Conservation (phyloP, 2,888 invertebrate species). For the Macaria liturata region DNA sequence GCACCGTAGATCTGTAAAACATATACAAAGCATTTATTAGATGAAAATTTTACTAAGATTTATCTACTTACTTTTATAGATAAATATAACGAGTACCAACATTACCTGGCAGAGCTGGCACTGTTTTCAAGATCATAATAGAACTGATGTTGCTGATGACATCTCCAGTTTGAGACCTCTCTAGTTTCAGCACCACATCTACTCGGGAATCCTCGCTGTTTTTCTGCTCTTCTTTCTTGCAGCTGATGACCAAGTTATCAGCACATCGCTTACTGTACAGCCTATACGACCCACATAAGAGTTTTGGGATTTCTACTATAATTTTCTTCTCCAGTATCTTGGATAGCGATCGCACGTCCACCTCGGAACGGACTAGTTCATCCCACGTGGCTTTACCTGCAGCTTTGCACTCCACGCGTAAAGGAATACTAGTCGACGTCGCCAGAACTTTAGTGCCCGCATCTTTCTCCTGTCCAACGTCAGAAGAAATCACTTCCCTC, state of each 20-base stretch:
- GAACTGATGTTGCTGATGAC: slow-evolving; percentile 63
- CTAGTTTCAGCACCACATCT: slow-evolving; percentile 60
- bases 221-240: slow-evolving; percentile 46
- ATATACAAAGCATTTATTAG: too few species aligned
- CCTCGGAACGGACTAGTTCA: slow-evolving; percentile 66
- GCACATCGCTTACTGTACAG: slow-evolving; percentile 55
- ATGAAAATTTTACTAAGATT: too few species aligned
- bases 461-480: slow-evolving; percentile 30
- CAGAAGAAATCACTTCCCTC: slow-evolving; percentile 51
- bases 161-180: slow-evolving; percentile 56
- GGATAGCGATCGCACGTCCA: slow-evolving; percentile 65
- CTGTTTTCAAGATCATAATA: slow-evolving; percentile 58
- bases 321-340: slow-evolving; percentile 71
- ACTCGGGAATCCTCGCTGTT: slow-evolving; percentile 47
- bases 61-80: not conserved
- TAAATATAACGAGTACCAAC: not conserved
- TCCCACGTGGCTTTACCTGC: slow-evolving; percentile 54
- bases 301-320: slow-evolving; percentile 64
- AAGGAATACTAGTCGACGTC: slow-evolving; percentile 60
- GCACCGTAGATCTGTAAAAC: slow-evolving; percentile 33
- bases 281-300: slow-evolving; percentile 59
- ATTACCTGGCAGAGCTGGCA: slow-evolving; percentile 34
- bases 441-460: slow-evolving; percentile 51
- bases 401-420: slow-evolving; percentile 55
- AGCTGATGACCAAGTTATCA: slow-evolving; percentile 61